Conservation (phyloP, 2,113 vertebrate genomes). For the Pseudolaguvia tuberculata region DNA sequence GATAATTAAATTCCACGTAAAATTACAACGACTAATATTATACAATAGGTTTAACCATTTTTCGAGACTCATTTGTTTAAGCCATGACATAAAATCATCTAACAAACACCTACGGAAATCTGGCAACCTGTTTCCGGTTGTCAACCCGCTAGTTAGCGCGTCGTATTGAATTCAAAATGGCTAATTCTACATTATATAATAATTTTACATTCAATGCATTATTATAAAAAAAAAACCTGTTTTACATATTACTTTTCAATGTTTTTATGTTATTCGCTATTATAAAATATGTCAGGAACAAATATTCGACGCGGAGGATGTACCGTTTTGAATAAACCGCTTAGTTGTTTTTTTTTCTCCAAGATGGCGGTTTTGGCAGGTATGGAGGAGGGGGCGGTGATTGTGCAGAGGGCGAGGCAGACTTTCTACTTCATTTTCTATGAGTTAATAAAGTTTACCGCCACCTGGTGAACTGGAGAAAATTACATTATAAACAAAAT, state of each 20-base stretch:
- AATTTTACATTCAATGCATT: not conserved
- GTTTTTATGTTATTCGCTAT: not conserved
- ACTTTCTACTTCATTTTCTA: not conserved
- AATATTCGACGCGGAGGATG: not conserved
- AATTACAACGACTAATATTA: not conserved
- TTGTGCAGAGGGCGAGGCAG: no score
- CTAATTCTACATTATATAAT: fast-evolving
- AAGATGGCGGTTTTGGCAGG: constrained; percentile 11
- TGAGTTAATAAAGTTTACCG: not conserved
- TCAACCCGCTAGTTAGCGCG: not conserved
- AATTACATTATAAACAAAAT: no score
- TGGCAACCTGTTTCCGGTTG: constrained; percentile 9
- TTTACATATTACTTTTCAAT: not conserved
- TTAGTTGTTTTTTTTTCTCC: not conserved
- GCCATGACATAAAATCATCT: not conserved
- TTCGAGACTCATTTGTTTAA: no score
- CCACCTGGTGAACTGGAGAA: not conserved
- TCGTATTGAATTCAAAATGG: not conserved
- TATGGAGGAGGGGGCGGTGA: no score
- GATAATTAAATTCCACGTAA: no score
- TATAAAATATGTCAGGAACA: not conserved
- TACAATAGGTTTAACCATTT: no score
- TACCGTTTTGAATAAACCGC: constrained; percentile 18
- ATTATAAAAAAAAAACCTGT: not conserved
- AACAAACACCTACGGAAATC: not conserved